A percentile compares a stretch with the other conserved stretches of the same genome.
These are phyloP conservation scores for Scelioninae gen. 2 DNA, from an alignment of 2,888 invertebrate genomes.

Conservation along the genomic window DNA sequence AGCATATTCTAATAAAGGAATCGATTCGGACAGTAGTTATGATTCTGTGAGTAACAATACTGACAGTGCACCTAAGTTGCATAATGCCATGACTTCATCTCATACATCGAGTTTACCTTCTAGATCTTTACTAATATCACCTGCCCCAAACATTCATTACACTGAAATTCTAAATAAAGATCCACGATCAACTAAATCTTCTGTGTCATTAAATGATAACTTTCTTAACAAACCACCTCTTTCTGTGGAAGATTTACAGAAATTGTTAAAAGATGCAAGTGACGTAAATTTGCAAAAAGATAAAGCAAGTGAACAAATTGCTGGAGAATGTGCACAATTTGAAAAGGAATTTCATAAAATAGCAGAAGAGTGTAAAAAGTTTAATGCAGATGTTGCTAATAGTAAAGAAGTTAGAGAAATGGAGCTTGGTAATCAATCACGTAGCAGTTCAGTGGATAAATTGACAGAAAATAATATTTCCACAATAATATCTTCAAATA, in stretches of 20 bases:
- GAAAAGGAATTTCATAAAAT: constrained; percentile 35
- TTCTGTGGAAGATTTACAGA: constrained; percentile 71
- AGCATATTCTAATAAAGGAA: constrained; percentile 33
- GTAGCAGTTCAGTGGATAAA: constrained; percentile 1
- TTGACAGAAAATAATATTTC: constrained; percentile 16
- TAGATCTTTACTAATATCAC: neutral
- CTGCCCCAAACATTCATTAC: neutral
- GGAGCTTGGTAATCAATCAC: neutral
- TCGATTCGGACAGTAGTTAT: constrained; percentile 28
- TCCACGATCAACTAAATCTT: constrained; percentile 8
- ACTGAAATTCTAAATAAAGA: constrained; percentile 20
- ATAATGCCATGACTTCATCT: neutral
- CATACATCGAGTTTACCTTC: neutral
- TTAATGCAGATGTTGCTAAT: constrained; percentile 5
- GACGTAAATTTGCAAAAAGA: constrained; percentile 1
- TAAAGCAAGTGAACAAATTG: constrained; percentile 9
- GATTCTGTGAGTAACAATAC: constrained; percentile 6
- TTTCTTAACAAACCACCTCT: constrained; percentile 69
- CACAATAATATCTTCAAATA: constrained; percentile 25
- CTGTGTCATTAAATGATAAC: constrained; percentile 10
- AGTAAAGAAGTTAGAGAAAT: constrained; percentile 4
- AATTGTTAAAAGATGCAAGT: constrained; percentile 69
- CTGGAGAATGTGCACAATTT: constrained; percentile 14
- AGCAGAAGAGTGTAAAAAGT: constrained; percentile 35
- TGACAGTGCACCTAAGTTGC: neutral